Base-by-base conservation (phyloP, 1,140 invertebrate genomes). In the Caenorhabditis latens region DNA sequence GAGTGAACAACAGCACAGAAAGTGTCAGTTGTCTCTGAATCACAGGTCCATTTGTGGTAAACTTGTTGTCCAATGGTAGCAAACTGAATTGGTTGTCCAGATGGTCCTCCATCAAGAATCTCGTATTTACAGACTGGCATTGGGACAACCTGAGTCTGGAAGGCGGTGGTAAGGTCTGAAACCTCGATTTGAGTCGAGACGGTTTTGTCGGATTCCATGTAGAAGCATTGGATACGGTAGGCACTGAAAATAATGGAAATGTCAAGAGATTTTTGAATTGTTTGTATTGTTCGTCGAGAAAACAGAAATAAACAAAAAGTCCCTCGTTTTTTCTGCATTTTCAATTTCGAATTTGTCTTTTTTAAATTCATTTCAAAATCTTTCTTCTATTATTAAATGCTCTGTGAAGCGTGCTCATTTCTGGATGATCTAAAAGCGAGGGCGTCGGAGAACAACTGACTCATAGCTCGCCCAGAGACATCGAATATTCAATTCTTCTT, bases 181-280 rank as follows among this genome's bases (percentile, higher is more conserved):
- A 92, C 91, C 75, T 92, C 91, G 67, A 92, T 83, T 79, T 92
- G 90, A 4, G 90, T 86, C 63, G 85, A 91, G 85, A 92, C 91
- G 65, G 91, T 93, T 85, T 93, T 93, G 90, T 92, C 92, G 61
- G 91, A 91, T 82, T 92, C 91, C 91, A 92, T 92, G 92, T 92
- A 92, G 91, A 92, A 93, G 90, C 91, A 92, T 85, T 92, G 92
- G 57, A 92, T 90, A 40, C 90, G 89, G 89, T 92, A 92, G 87
- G 92, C 91, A 24, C 92, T 90, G 85, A 67, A 83, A 50, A 71
- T n/a, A 61, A 9, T 4, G n/a, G n/a, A 21, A n/a, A n/a, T n/a
- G 4, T 61, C n/a, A n/a, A 61, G 11, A 16, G 13, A 6, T 16
- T 53, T 50, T 50, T 16, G 50, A 50, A 50, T 2, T 50, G 50